Base-by-base conservation (phyloP, 2,888 invertebrate species). In the Campaea margaritaria region DNA sequence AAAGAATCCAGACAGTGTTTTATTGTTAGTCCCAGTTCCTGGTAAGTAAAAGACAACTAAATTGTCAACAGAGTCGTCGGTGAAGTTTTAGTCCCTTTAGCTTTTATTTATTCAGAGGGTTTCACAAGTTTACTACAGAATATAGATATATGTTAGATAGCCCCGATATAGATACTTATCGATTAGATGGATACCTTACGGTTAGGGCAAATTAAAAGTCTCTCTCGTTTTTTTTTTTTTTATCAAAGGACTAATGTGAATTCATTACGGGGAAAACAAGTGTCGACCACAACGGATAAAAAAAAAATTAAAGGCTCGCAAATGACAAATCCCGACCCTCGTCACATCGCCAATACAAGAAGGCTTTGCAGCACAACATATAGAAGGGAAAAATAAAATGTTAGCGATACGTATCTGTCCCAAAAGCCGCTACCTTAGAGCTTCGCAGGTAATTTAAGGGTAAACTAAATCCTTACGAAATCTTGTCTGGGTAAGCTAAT, bases 311-410 rank as follows among this genome's bases (percentile, higher is more conserved):
- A 16, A 45, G 28, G 44, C 44, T 36, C 27, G 8, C 52, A 12
- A 38, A 52, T 14, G 52, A 52, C 52, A 52, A 41, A 13, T 36
- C 9, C 8, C 27, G 36, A 52, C 52, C 52, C 52, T 52, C 45
- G 44, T 52, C 52, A 52, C 43, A 16, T 5, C 21, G 43, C 38
- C 52, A 34, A 52, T 52, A 45, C 52, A 52, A 36, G 42, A 15
- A 15, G 45, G 36, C 44, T 44, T 52, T 52, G 44, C 27, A 44
- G 44, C 21, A 21, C 0, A 9, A 52, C 52, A 38, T 2, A 43
- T 45, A 38, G 44, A n/a, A 14, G 14, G 21, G 16, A 36, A 15
- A 52, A 34, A 44, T 44, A 52, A 52, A 44, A 52, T 52, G 45
- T 44, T 52, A 38, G 45, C 27, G 38, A 45, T 5, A 43, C 9